Percentiles rank a stretch among this genome's conserved stretches.
Evolutionary conservation across 1,140 invertebrate species (phyloP).

Genomic region (Orchesella cincta): DNA sequence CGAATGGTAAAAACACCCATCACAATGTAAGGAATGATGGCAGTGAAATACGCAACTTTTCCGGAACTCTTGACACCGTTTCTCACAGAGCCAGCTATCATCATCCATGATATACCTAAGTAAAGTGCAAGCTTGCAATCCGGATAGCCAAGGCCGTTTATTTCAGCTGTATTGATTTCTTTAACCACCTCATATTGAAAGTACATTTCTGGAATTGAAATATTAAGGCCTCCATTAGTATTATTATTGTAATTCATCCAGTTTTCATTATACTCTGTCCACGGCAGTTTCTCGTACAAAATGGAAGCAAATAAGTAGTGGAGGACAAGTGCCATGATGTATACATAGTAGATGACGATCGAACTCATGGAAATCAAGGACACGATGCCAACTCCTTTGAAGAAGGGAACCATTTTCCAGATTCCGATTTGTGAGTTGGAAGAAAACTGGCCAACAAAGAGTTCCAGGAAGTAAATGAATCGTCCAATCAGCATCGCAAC

Average conservation of each 20-base stretch:
- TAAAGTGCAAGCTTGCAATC: constrained; percentile 75
- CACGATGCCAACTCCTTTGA: neutral
- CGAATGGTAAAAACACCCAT: constrained; percentile 70
- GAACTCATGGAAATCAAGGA: neutral
- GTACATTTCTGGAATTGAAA: neutral
- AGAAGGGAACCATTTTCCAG: neutral
- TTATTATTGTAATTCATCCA: constrained; percentile 47
- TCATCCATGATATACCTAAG: constrained; percentile 72
- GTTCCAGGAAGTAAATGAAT: constrained; percentile 42
- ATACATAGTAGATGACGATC: neutral
- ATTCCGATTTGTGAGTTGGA: neutral
- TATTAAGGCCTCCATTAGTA: neutral
- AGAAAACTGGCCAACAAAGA: neutral
- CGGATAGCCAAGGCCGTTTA: constrained; percentile 69
- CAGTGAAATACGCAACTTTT: constrained; percentile 77
- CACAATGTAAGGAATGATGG: constrained; percentile 76
- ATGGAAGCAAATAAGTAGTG: constrained; percentile 57
- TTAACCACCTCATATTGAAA: constrained; percentile 66
- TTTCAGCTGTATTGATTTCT: constrained; percentile 67
- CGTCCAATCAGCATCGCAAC: constrained; percentile 39
- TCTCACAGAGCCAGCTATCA: constrained; percentile 72
- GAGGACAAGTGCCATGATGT: constrained; percentile 51
- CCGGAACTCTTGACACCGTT: constrained; percentile 71
- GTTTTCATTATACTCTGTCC: constrained; percentile 52
- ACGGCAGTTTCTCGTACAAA: constrained; percentile 53